phyloP scores from a whole-genome alignment of 2,113 vertebrate genomes.

The Nycticryphes semicollaris region DNA sequence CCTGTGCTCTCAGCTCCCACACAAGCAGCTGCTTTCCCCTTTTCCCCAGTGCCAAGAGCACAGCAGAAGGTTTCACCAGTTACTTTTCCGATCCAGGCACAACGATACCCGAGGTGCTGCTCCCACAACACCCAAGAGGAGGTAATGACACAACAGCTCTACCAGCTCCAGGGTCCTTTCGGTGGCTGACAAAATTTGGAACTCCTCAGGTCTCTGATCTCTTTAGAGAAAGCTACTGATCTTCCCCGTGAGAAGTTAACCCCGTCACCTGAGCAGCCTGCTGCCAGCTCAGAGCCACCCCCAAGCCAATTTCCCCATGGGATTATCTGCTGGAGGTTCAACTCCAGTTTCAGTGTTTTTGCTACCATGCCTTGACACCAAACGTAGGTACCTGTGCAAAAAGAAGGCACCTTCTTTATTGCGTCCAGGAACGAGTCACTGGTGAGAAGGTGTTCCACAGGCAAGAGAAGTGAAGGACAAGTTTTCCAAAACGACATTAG shows the following conservation, averaged over 20 bases:
- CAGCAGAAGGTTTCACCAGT: background rate
- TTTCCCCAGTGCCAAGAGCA: background rate
- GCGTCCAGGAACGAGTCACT: fast-evolving
- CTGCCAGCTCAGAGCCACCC: background rate
- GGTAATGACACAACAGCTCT: background rate
- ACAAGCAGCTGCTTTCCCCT: background rate
- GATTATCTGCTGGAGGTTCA: background rate
- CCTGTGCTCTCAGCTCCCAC: background rate
- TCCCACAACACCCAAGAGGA: background rate
- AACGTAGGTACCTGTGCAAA: fast-evolving
- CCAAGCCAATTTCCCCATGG: background rate
- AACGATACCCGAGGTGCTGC: background rate
- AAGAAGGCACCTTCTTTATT: background rate
- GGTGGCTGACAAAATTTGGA: background rate
- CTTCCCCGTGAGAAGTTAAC: too few species aligned
- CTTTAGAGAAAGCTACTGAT: background rate
- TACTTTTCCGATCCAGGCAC: background rate
- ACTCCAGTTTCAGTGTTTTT: background rate
- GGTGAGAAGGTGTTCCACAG: background rate
- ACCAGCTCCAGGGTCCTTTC: background rate
- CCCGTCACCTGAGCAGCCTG: too few species aligned
- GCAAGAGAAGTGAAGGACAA: fast-evolving
- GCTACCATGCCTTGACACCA: background rate
- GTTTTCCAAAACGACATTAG: background rate
- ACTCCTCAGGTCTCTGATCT: background rate